These are phyloP conservation scores for Gymnogyps californianus DNA, from an alignment of 2,113 vertebrate genomes.

Conservation along the genomic window DNA sequence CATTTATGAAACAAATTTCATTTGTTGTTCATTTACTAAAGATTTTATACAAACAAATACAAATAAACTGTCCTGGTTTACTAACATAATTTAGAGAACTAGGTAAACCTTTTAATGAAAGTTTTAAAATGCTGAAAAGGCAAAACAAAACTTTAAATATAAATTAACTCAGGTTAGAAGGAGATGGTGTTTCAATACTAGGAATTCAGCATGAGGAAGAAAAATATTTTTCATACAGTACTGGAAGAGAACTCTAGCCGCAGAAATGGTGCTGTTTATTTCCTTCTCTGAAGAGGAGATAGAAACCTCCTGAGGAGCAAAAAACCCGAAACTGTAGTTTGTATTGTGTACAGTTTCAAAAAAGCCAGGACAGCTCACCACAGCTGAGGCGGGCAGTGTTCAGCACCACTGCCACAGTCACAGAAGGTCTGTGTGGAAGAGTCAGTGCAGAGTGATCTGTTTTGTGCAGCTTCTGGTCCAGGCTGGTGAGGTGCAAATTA, in stretches of 20 bases:
- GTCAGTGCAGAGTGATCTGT: background rate
- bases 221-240: background rate
- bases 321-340: accelerated
- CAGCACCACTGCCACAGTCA: background rate
- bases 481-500: background rate
- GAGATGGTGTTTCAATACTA: background rate
- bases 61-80: background rate
- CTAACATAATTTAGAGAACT: background rate
- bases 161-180: background rate
- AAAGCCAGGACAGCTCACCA: background rate
- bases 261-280: background rate
- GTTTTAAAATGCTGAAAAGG: background rate
- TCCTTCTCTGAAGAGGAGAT: background rate
- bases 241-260: background rate
- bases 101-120: background rate
- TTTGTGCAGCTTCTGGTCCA: background rate
- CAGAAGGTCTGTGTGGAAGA: background rate
- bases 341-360: background rate
- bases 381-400: background rate
- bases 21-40: background rate
- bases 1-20: background rate
- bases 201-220: background rate
- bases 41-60: background rate
- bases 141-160: background rate
- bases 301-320: background rate